Percentiles rank a stretch among this genome's conserved stretches.
These are phyloP conservation scores for Rhodinocichla rosea DNA, from an alignment of 2,113 vertebrate species.

Conservation along the genomic window DNA sequence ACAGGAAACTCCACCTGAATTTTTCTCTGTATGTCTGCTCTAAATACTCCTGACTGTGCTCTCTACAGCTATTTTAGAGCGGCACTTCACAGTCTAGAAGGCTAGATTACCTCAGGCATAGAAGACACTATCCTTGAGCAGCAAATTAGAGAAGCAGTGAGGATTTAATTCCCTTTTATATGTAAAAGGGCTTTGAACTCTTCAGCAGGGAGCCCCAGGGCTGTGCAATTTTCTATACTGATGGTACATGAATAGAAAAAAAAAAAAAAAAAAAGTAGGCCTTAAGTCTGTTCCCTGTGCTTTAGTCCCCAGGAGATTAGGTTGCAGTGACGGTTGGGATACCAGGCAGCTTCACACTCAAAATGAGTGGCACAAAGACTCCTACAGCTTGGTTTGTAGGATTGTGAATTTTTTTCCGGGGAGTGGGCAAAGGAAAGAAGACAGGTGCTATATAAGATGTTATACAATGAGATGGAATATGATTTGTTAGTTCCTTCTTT, in stretches of 20 bases:
- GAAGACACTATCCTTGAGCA: neutral
- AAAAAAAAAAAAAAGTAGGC: neutral
- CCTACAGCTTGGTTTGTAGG: neutral
- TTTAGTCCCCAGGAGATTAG: neutral
- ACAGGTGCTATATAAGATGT: neutral
- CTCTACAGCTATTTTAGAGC: neutral
- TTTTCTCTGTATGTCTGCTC: neutral
- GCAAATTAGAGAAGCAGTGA: neutral
- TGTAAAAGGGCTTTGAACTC: neutral
- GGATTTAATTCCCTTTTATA: constrained; percentile 13
- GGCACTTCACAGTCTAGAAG: neutral
- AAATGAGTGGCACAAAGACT: neutral
- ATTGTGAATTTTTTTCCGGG: neutral
- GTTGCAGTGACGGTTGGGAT: neutral
- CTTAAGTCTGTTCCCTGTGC: neutral
- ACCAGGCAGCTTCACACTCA: neutral
- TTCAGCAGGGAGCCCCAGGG: neutral
- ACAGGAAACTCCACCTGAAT: neutral
- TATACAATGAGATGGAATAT: neutral
- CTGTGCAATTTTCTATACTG: neutral
- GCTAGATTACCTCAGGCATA: neutral
- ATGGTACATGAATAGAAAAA: neutral
- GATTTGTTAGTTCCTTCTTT: neutral
- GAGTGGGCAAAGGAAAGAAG: neutral
- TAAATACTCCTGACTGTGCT: neutral